Conservation (phyloP, 2,113 vertebrate genomes). For the Globicephala melas region DNA sequence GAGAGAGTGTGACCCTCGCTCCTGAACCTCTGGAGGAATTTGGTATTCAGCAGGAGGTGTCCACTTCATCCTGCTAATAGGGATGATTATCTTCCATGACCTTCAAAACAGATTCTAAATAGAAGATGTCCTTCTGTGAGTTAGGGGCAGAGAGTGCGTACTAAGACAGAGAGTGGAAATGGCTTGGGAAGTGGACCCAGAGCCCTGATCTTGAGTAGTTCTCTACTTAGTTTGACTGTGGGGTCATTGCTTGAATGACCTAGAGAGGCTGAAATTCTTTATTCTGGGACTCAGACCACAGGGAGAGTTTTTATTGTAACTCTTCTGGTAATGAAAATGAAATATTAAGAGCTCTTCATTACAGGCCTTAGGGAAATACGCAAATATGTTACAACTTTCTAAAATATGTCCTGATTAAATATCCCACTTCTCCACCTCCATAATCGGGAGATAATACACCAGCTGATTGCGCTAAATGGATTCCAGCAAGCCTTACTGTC, state of each 20-base stretch:
- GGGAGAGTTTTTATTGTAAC: slow-evolving; percentile 66
- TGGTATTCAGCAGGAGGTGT: background rate
- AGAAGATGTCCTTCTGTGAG: background rate
- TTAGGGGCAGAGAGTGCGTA: background rate
- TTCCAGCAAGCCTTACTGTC: slow-evolving; percentile 59
- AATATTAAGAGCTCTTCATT: slow-evolving; percentile 77
- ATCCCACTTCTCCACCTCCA: slow-evolving; percentile 73
- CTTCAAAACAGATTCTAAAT: slow-evolving; percentile 26
- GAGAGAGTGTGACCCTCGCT: background rate
- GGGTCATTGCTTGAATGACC: slow-evolving; percentile 6
- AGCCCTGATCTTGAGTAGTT: background rate
- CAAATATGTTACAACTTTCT: slow-evolving; percentile 78
- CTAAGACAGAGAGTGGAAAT: background rate
- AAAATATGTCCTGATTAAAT: slow-evolving; percentile 77
- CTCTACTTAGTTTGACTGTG: background rate
- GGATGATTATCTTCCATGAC: background rate
- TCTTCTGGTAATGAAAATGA: slow-evolving; percentile 73
- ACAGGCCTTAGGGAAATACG: slow-evolving; percentile 75
- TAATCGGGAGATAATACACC: slow-evolving; percentile 71
- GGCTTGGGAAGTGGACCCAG: background rate
- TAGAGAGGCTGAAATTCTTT: slow-evolving; percentile 31
- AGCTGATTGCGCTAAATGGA: slow-evolving; percentile 70
- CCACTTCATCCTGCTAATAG: background rate
- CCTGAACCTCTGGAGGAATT: background rate
- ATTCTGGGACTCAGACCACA: slow-evolving; percentile 45